These are phyloP conservation scores for Cairina moschata DNA, from an alignment of 2,113 vertebrate species.

Conservation along the genomic window DNA sequence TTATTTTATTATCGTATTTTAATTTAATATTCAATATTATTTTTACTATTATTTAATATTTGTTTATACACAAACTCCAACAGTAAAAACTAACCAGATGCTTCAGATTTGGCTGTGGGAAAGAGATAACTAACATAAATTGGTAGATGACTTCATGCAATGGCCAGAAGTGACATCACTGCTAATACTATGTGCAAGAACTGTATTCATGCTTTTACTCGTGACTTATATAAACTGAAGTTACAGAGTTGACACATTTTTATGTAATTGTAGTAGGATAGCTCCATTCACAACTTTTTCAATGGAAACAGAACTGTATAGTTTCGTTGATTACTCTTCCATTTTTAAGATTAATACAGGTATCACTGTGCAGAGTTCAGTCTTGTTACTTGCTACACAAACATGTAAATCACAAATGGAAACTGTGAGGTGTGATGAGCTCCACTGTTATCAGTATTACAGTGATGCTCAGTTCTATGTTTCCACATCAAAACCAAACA, in stretches of 20 bases:
- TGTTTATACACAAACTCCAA: background rate
- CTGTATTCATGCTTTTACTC: background rate
- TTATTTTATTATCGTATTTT: background rate
- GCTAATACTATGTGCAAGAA: background rate
- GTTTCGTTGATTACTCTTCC: background rate
- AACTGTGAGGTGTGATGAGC: background rate
- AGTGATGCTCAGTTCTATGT: background rate
- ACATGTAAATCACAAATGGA: background rate
- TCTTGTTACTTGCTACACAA: background rate
- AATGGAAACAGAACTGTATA: background rate
- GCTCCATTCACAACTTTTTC: background rate
- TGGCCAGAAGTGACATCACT: background rate
- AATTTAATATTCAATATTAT: background rate
- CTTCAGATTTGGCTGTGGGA: background rate
- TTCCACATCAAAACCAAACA: background rate
- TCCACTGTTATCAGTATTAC: background rate
- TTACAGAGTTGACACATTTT: background rate
- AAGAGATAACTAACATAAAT: background rate
- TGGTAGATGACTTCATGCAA: background rate
- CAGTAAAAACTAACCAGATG: background rate
- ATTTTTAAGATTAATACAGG: background rate
- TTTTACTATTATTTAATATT: background rate
- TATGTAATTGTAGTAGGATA: background rate
- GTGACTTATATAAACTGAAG: background rate
- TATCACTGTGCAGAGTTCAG: background rate